Conservation (phyloP, 2,888 invertebrate genomes). For the Sesamia inferens region DNA sequence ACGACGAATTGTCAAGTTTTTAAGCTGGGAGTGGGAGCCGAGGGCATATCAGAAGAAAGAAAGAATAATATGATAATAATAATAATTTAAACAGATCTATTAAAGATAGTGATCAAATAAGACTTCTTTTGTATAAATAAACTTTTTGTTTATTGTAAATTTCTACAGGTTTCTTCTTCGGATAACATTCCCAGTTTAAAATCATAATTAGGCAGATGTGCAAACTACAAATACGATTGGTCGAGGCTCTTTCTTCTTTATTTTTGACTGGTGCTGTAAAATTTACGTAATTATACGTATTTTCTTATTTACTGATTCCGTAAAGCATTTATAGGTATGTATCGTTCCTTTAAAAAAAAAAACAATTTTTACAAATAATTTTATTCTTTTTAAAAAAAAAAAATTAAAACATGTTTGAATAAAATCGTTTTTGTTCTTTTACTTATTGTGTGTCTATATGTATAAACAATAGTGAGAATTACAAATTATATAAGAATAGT, state of each 20-base stretch:
- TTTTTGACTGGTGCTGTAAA: slow-evolving; percentile 79
- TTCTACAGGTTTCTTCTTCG: not conserved
- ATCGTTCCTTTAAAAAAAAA: slow-evolving; percentile 61
- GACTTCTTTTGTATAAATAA: slow-evolving; percentile 22
- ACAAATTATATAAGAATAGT: slow-evolving; percentile 59
- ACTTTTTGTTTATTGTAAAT: slow-evolving; percentile 4
- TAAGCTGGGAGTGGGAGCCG: slow-evolving; percentile 35
- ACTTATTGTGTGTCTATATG: slow-evolving; percentile 48
- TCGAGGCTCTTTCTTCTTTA: slow-evolving; percentile 51
- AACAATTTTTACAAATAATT: slow-evolving; percentile 35
- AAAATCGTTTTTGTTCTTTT: slow-evolving; percentile 51
- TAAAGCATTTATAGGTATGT: slow-evolving; percentile 80
- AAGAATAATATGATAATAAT: not conserved
- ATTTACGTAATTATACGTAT: slow-evolving; percentile 63
- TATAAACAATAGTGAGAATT: slow-evolving; percentile 65
- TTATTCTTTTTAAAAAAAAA: slow-evolving; percentile 42
- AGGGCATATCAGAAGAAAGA: slow-evolving; percentile 20
- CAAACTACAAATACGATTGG: slow-evolving; percentile 23
- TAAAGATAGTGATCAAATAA: not conserved
- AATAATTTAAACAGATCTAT: slow-evolving; percentile 7
- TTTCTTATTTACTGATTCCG: slow-evolving; percentile 76
- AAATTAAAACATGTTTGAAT: slow-evolving; percentile 48
- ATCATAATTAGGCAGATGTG: slow-evolving; percentile 13
- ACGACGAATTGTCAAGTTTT: slow-evolving; percentile 27
- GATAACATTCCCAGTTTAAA: slow-evolving; percentile 43